A percentile compares a stretch with the other conserved stretches of the same genome.
Conservation (phyloP, 2,113 vertebrate genomes). For the Hystrix brachyura region DNA sequence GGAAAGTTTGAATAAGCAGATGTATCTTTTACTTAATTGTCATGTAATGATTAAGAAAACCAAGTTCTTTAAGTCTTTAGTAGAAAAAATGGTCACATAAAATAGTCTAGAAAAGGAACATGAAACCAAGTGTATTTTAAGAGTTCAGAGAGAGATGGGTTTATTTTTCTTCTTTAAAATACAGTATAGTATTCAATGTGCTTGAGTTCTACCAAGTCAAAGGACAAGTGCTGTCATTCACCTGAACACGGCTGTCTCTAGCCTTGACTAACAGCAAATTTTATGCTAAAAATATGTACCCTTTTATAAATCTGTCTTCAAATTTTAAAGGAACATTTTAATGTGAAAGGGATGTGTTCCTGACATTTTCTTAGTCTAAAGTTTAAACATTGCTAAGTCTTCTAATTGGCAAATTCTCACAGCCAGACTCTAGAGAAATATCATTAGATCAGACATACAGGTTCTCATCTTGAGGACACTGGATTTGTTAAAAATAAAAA, state of each 20-base stretch:
- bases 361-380: neutral
- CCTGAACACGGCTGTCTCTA: neutral
- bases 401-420: neutral
- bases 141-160: slow-evolving; percentile 56
- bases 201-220: neutral
- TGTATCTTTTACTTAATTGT: neutral
- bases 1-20: neutral
- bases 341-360: neutral
- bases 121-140: slow-evolving; percentile 39
- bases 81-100: slow-evolving; percentile 1
- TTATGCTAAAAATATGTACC: neutral
- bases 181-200: neutral
- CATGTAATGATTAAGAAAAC: neutral
- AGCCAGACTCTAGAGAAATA: neutral
- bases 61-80: neutral
- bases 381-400: neutral
- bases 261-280: neutral
- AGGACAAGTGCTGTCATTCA: neutral
- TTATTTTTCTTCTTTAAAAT: slow-evolving; percentile 43
- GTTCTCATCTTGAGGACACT: neutral
- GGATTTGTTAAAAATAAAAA: neutral
- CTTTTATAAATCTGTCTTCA: neutral
- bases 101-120: neutral
- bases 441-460: neutral
- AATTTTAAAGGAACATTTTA: slow-evolving; percentile 20